Base-by-base conservation (phyloP, 2,113 vertebrate species). In the Jaculus jaculus region DNA sequence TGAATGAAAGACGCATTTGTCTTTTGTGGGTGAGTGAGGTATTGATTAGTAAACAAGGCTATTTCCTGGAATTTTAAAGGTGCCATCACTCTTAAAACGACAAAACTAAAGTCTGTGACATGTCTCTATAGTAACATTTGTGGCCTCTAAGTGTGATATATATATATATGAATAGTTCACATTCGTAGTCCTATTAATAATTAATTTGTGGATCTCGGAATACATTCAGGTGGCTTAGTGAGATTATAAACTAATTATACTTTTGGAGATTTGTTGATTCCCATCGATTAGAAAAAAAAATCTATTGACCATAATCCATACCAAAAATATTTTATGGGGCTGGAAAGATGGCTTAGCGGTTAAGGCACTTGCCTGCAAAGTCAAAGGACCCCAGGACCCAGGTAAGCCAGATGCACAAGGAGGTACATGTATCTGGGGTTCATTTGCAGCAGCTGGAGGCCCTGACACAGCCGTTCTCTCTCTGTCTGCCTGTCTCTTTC, bases 31-130 rank as follows among this genome's bases (percentile, higher is more conserved):
- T 37, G 42, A 73, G 23, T 47, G 11, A 39, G 7, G 1, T n/a
- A 3, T 71, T 89, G 23, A 93, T 11, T 71, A 73, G 9, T 30
- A 73, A 69, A 51, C 23, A 91, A 83, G 30, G 2, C 8, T 81
- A 73, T 71, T 85, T 69, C 42, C n/a, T 71, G 32, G 73, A 54
- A 92, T 51, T 13, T 39, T 26, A 69, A n/a, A 78, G 42, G 7
- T 3, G 21, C 12, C 75, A 58, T 72, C 11, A 69, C 4, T 82
- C 78, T 95, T 88, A 84, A 84, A 93, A 73, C 60, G 86, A 91
- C 20, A 89, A 72, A 75, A 71, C 28, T 83, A 12, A 88, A 79
- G 51, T 60, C 60, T 83, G 23, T 74, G 73, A 66, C 18, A 20
- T n/a, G 21, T 91, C 79, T 87, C 39, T 16, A 18, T 39, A n/a